Evolutionary conservation across 2,888 invertebrate species (phyloP).

Genomic region (Drosophila setosimentum): DNA sequence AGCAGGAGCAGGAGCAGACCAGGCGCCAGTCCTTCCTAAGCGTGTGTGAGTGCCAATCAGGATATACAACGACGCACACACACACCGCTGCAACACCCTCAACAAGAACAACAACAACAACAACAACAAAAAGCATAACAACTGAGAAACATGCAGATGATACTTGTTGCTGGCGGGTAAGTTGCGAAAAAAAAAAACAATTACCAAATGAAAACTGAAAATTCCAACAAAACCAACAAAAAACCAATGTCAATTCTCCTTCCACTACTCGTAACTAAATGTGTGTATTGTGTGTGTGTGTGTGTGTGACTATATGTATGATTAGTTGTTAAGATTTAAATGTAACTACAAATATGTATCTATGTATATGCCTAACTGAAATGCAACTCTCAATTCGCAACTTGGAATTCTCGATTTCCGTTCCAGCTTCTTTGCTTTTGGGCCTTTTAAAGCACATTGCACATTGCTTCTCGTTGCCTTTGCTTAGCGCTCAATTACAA

Average conservation of each 20-base stretch:
- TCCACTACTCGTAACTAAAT: not conserved
- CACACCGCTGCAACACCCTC: constrained; percentile 3
- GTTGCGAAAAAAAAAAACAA: constrained; percentile 49
- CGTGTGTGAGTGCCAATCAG: constrained; percentile 51
- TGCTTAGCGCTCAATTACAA: constrained; percentile 40
- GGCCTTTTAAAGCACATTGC: constrained; percentile 37
- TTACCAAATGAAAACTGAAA: not conserved
- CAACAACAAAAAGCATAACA: constrained; percentile 11
- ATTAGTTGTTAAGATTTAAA: constrained; percentile 1
- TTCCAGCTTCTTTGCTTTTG: constrained; percentile 20
- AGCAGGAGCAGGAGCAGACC: constrained; percentile 42
- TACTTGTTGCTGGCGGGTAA: constrained; percentile 86
- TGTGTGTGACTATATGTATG: not conserved
- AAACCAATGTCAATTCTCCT: not conserved
- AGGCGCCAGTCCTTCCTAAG: constrained; percentile 45
- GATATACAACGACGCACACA: constrained; percentile 27
- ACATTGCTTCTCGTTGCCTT: constrained; percentile 46
- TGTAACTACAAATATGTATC: constrained; percentile 3
- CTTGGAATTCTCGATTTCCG: not conserved
- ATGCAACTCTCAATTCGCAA: constrained; percentile 4
- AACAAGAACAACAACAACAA: constrained; percentile 6
- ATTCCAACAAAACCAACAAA: not conserved
- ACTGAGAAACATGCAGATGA: constrained; percentile 84
- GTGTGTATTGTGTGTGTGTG: constrained; percentile 25
- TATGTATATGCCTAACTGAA: constrained; percentile 26